phyloP scores from a whole-genome alignment of 2,888 invertebrate species.

The Hypsopygia costalis region DNA sequence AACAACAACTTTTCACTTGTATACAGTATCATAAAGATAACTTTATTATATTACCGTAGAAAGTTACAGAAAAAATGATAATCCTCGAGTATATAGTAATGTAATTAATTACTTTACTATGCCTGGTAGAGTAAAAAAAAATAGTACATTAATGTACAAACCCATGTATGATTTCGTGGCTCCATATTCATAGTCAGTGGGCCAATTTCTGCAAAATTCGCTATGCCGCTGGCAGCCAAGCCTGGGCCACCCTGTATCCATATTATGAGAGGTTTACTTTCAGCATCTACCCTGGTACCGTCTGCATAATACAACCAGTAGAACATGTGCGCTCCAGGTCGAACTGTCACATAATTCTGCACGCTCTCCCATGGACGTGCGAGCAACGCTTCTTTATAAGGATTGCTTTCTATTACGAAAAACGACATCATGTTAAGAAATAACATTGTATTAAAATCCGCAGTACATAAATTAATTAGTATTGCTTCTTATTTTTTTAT shows the following conservation, averaged over 20 bases:
- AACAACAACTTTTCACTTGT: no score
- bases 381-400: slow-evolving; percentile 43
- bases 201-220: slow-evolving; percentile 92
- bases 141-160: slow-evolving; percentile 41
- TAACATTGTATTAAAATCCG: no score
- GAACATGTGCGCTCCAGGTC: slow-evolving; percentile 88
- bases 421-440: background rate
- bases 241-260: slow-evolving; percentile 96
- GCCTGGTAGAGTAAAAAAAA: no score
- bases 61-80: no score
- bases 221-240: slow-evolving; percentile 90
- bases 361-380: slow-evolving; percentile 57
- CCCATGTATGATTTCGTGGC: slow-evolving; percentile 88
- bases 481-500: no score
- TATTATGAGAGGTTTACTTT: slow-evolving; percentile 86
- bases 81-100: no score
- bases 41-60: no score
- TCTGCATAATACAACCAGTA: slow-evolving; percentile 94
- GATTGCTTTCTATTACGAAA: slow-evolving; percentile 35
- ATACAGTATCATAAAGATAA: no score
- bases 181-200: slow-evolving; percentile 84
- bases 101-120: no score
- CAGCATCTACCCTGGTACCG: slow-evolving; percentile 74
- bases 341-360: slow-evolving; percentile 88
- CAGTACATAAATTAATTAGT: no score